Base-by-base conservation (phyloP, 2,888 invertebrate species). In the Petrolisthes manimaculis region DNA sequence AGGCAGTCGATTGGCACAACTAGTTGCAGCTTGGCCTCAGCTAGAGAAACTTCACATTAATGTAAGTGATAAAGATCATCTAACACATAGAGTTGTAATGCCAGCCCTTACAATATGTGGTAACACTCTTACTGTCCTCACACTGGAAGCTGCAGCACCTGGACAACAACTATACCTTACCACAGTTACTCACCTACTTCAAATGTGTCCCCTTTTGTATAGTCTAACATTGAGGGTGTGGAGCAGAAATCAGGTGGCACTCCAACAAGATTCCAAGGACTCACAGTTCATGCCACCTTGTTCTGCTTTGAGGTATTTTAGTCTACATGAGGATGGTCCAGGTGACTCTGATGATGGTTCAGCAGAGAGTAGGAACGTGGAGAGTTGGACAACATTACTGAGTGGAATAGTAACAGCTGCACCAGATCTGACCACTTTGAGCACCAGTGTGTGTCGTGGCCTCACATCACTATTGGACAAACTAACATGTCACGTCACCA, bases 281-380 rank as follows among this genome's bases (percentile, higher is more conserved):
- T 54, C 4, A 3, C 5, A 83, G 6, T 53, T 18, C n/a, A 71
- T 89, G 14, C 75, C 89, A 37, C 51, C 81, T 8, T 86, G 86
- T 18, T 21, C 18, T 6, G 21, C 69, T 12, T 80, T 89, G 8
- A 18, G 78, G 14, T 78, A 83, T 12, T 71, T 89, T 55, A 84
- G 83, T 24, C 71, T 89, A 5, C 89, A 89, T 54, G 89, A 89
- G 61, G 86, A 86, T 24, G 87, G 88, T 37, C 89, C 89, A 54
- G 89, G 87, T 6, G 87, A 89, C 67, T 37, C 51, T 9, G 88
- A 89, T 54, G 85, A 80, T 14, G 56, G 71, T 37, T 37, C 1
- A 14, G 78, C 67, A n/a, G 88, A 88, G 69, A 55, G 0, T 5
- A 61, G 80, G 8, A 84, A 88, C 37, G 71, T 80, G 18, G 74